These are phyloP conservation scores for Panulirus ornatus DNA, from an alignment of 1,140 invertebrate species.

Conservation along the genomic window DNA sequence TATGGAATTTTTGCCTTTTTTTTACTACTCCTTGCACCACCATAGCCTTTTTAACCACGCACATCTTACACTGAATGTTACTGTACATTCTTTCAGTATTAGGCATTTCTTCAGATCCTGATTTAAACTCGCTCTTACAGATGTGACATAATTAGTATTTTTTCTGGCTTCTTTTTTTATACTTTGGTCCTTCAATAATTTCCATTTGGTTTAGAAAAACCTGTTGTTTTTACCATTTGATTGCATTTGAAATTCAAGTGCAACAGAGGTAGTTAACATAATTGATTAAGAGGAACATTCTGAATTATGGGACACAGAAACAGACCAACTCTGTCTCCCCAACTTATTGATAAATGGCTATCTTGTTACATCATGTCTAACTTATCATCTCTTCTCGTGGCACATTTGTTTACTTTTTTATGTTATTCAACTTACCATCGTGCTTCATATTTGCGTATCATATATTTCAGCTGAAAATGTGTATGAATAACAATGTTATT, in stretches of 20 bases:
- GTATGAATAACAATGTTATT: too few relatives aligned
- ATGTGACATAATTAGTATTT: background rate
- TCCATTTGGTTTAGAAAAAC: conserved; percentile 13
- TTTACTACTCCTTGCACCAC: background rate
- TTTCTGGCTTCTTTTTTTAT: background rate
- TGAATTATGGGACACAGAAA: conserved; percentile 7
- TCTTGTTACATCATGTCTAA: too few relatives aligned
- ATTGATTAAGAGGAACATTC: conserved; percentile 46
- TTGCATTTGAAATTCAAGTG: conserved; percentile 68
- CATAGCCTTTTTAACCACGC: too few relatives aligned
- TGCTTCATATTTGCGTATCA: too few relatives aligned
- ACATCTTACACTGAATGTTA: too few relatives aligned
- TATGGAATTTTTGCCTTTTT: background rate
- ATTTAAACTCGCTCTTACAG: conserved; percentile 6
- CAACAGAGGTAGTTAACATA: conserved; percentile 62
- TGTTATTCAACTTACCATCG: too few relatives aligned
- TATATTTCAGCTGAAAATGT: too few relatives aligned
- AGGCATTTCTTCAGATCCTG: background rate
- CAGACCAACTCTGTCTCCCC: background rate
- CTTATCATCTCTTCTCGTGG: too few relatives aligned
- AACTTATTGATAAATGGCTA: too few relatives aligned
- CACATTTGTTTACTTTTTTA: too few relatives aligned
- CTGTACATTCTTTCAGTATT: too few relatives aligned
- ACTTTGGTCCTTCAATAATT: conserved; percentile 50
- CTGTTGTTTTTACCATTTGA: conserved; percentile 55